Evolutionary conservation across 2,113 vertebrate species (phyloP), one percentile per base, ranked within the genome.

Genomic region (Panthera leo): DNA sequence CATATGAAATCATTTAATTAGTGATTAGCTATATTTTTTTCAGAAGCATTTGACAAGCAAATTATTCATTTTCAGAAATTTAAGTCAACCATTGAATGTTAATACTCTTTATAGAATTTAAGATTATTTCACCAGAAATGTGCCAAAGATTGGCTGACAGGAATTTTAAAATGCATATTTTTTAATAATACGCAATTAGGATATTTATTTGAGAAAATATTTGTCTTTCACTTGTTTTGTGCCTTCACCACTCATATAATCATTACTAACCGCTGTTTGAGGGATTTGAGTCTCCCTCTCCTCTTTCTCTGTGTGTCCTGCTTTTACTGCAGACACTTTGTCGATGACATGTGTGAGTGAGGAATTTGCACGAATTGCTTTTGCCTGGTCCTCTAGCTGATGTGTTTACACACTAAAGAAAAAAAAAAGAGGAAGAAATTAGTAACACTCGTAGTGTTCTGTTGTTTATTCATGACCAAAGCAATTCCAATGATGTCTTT

Each of bases 1-100:
- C 12, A 53, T 95, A 85, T 39, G 68, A n/a, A 91, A 51, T 85
- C 8, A 93, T 93, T 91, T 91, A 73, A 92, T 85, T 88, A 61
- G 15, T 87, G 9, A 84, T 63, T 91, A 63, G 39, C 4, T 96
- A 21, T 78, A 65, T 70, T 84, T 96, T 90, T 89, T 29, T 90
- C 51, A 79, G 36, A 79, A 78, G 68, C 1, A 78, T 89, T 79
- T 96, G 58, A 48, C 6, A 83, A 67, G 15, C 85, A 58, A 85
- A 75, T 91, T 39, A 89, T 83, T 70, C 4, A 94, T 65, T 53
- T 96, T 85, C 53, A 71, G 51, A 71, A 15, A 42, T 84, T 91
- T 71, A 89, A 71, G 12, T 79, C 39, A 93, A 55, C 45, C 19
- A 61, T 89, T 92, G 87, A 82, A 75, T 92, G 78, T 75, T 86